These are phyloP conservation scores for Oreochromis grahami DNA, from an alignment of 2,797 vertebrate species.

Conservation along the genomic window DNA sequence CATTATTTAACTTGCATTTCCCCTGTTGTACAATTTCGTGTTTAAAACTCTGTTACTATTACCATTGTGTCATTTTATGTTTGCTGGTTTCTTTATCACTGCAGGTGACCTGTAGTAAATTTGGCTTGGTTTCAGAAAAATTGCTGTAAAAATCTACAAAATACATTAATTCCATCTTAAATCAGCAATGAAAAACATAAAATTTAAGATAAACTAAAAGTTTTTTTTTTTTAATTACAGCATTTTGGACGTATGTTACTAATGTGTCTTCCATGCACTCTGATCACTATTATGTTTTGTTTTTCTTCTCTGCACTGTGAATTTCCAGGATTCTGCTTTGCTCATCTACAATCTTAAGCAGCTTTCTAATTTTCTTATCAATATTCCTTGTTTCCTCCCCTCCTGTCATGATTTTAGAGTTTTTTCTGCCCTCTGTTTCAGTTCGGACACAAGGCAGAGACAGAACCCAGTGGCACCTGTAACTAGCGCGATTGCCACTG, in stretches of 20 bases:
- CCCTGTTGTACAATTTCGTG: not conserved
- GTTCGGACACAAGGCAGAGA: constrained; percentile 40
- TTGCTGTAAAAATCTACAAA: not conserved
- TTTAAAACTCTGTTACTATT: not conserved
- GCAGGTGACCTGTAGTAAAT: not conserved
- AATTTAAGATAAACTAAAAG: not conserved
- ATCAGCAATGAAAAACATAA: not conserved
- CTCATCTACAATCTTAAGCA: not conserved
- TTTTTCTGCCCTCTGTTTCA: constrained; percentile 11
- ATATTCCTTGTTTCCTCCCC: not conserved
- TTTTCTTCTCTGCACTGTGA: not conserved
- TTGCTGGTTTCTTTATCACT: not conserved
- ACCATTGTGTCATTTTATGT: not conserved
- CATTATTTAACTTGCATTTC: not conserved
- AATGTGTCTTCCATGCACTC: not conserved
- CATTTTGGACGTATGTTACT: not conserved
- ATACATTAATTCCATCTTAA: not conserved
- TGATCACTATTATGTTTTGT: not conserved
- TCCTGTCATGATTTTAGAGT: not conserved
- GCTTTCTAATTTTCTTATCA: not conserved
- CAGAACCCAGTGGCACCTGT: constrained; percentile 52
- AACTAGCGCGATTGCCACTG: not conserved
- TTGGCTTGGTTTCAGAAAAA: not conserved
- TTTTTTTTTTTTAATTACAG: not conserved
- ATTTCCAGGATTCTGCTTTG: not conserved